Conservation (phyloP, 2,888 invertebrate genomes). For the Boloria euphrosyne region DNA sequence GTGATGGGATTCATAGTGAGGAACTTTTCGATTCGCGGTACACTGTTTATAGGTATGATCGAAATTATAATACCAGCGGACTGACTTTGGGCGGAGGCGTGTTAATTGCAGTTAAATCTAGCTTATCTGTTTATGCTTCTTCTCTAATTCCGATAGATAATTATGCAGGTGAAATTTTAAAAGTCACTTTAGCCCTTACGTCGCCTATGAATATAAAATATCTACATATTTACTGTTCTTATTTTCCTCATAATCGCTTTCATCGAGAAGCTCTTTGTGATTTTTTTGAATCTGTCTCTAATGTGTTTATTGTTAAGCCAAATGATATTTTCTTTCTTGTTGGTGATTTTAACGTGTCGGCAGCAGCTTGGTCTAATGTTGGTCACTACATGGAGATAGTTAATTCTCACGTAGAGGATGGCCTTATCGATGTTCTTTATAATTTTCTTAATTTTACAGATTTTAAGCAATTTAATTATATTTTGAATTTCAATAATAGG, state of each 20-base stretch:
- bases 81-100: neutral
- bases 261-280: neutral
- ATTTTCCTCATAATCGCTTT: neutral
- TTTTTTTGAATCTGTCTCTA: neutral
- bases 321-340: neutral
- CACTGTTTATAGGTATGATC: neutral
- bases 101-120: conserved; percentile 7
- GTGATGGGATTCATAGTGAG: too few species aligned
- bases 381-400: too few species aligned
- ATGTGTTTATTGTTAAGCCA: neutral
- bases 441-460: too few species aligned
- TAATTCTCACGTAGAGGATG: too few species aligned
- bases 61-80: neutral
- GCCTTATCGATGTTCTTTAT: too few species aligned
- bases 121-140: neutral
- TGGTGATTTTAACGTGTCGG: neutral
- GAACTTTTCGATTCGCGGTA: neutral
- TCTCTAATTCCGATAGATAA: neutral
- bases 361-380: neutral
- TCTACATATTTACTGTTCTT: conserved; percentile 1
- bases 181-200: neutral
- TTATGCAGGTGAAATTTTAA: neutral
- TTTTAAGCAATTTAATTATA: too few species aligned
- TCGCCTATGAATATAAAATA: neutral
- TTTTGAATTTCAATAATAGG: too few species aligned